Percentiles rank a stretch among this genome's conserved stretches.
phyloP scores from a whole-genome alignment of 2,113 vertebrate genomes.

The Rattus rattus region DNA sequence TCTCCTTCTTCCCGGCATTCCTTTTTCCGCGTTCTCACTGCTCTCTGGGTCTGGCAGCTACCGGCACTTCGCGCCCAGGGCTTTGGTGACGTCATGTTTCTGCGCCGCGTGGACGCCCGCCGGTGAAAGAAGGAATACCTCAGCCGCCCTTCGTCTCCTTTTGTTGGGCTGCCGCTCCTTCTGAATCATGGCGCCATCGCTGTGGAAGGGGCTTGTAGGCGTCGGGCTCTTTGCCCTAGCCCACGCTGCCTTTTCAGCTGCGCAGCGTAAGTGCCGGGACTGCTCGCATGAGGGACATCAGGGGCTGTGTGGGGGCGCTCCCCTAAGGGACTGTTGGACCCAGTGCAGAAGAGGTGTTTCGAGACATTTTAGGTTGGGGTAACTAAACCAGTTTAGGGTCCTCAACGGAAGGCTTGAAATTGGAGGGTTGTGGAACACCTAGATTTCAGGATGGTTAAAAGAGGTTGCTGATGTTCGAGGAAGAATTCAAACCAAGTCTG shows the following conservation, averaged over 20 bases:
- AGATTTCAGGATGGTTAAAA: not conserved
- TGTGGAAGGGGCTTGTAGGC: constrained; percentile 97
- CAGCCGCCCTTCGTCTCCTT: constrained; percentile 50
- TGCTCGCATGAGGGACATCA: not conserved
- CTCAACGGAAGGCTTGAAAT: not conserved
- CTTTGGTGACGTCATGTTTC: constrained; percentile 73
- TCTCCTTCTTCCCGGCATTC: constrained; percentile 72
- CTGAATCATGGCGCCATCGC: constrained; percentile 92
- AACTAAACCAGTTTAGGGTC: not conserved
- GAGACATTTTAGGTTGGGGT: constrained; percentile 45
- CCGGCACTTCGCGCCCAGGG: constrained; percentile 56
- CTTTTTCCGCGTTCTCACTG: constrained; percentile 62
- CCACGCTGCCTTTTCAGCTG: constrained; percentile 96
- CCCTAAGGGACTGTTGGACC: not conserved
- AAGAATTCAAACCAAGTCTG: not conserved
- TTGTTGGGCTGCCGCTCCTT: constrained; percentile 61
- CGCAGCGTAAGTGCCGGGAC: constrained; percentile 88
- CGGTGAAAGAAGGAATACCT: constrained; percentile 35
- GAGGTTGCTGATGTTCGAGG: not conserved
- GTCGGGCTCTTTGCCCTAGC: constrained; percentile 96
- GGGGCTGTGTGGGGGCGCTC: constrained; percentile 44
- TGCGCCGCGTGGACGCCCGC: constrained; percentile 75
- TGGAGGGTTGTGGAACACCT: not conserved
- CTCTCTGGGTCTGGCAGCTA: not conserved
- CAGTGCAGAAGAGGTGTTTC: not conserved